Evolutionary conservation across 1,140 invertebrate species (phyloP).

Genomic region (Gerris buenoi): DNA sequence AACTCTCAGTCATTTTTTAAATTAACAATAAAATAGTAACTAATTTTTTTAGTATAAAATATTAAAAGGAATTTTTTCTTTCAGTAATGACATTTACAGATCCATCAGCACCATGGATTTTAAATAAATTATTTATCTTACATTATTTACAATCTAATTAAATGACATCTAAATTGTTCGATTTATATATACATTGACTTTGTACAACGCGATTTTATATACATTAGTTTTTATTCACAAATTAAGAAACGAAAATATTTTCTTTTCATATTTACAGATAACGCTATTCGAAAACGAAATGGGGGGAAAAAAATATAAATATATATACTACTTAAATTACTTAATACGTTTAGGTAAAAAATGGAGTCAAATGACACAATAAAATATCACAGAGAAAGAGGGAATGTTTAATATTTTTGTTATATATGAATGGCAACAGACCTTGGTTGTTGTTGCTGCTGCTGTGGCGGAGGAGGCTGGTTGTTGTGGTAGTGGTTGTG

Average conservation of each 20-base stretch:
- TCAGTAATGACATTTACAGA: background rate
- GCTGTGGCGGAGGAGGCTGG: conserved; percentile 29
- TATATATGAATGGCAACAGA: conserved; percentile 46
- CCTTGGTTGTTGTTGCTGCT: conserved; percentile 32
- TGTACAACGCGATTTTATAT: background rate
- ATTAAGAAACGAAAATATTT: background rate
- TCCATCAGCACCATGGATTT: conserved; percentile 2
- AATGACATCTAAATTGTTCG: background rate
- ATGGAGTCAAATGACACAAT: background rate
- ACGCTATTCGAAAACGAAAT: no score
- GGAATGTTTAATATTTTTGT: conserved; percentile 8
- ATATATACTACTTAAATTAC: background rate
- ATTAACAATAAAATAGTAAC: conserved; percentile 10
- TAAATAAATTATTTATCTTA: conserved; percentile 2
- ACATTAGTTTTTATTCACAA: background rate
- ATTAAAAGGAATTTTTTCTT: background rate
- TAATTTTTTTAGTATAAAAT: conserved; percentile 10
- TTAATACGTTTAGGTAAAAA: background rate
- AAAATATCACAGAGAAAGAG: background rate
- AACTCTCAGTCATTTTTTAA: conserved; percentile 15
- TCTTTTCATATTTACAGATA: no score
- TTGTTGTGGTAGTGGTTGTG: conserved; percentile 30
- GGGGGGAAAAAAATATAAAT: background rate
- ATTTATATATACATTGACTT: background rate
- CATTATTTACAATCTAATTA: background rate